Percentiles rank a stretch among this genome's conserved stretches.
Evolutionary conservation across 1,140 invertebrate species (phyloP).

Genomic region (Drosophila navojoa): DNA sequence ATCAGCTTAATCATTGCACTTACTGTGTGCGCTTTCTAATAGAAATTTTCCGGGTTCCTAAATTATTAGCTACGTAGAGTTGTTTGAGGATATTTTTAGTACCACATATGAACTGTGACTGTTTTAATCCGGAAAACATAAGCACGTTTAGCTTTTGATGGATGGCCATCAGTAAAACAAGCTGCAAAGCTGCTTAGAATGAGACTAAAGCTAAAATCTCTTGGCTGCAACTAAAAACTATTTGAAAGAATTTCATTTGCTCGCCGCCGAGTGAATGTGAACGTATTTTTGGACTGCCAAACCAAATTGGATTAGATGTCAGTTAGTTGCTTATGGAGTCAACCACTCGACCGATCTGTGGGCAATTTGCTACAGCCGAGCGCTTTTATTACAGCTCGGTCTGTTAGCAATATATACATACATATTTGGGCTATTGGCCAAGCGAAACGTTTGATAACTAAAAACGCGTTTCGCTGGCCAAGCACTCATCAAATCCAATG

Average conservation of each 20-base stretch:
- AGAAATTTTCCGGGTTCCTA: conserved; percentile 55
- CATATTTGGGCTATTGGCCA: conserved; percentile 54
- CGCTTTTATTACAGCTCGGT: conserved; percentile 56
- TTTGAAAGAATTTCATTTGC: too few relatives aligned
- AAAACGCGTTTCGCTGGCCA: conserved; percentile 48
- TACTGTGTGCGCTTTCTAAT: conserved; percentile 59
- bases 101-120: neutral
- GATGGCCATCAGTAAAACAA: conserved; percentile 16
- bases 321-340: conserved; percentile 23
- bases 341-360: conserved; percentile 3
- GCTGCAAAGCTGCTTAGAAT: conserved; percentile 38
- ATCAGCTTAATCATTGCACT: conserved; percentile 83
- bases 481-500: conserved; percentile 74
- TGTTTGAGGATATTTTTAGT: neutral
- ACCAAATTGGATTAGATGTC: conserved; percentile 53
- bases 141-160: conserved; percentile 20
- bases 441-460: conserved; percentile 64
- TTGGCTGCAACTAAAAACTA: neutral
- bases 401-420: conserved; percentile 17
- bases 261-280: conserved; percentile 9
- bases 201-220: conserved; percentile 4
- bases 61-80: too few relatives aligned
- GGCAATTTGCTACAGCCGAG: conserved; percentile 48
- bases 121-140: conserved; percentile 36
- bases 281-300: conserved; percentile 20